These are phyloP conservation scores for Cataglyphis albicans DNA, from an alignment of 2,888 invertebrate species.

Conservation along the genomic window DNA sequence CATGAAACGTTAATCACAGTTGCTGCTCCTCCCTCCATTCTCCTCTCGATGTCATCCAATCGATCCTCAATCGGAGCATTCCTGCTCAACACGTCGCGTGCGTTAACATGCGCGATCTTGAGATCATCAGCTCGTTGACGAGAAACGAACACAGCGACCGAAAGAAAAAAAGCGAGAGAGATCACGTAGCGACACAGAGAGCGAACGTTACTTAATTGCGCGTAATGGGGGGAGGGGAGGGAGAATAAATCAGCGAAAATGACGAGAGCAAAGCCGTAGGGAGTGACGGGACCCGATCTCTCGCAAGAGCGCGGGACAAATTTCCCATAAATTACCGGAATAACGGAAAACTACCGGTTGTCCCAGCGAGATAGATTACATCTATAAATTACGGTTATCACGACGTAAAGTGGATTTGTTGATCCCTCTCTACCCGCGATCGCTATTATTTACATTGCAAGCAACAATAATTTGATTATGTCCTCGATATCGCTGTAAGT, in stretches of 20 bases:
- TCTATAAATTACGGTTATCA: conserved; percentile 45
- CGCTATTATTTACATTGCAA: conserved; percentile 22
- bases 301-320: conserved; percentile 41
- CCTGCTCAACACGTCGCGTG: conserved; percentile 32
- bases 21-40: conserved; percentile 4
- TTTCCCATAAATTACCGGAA: conserved; percentile 54
- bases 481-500: neutral
- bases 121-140: conserved; percentile 27
- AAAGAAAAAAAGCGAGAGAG: neutral
- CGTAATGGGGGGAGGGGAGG: conserved; percentile 6
- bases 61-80: conserved; percentile 38
- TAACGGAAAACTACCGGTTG: conserved; percentile 52
- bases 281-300: conserved; percentile 30
- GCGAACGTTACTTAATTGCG: conserved; percentile 41
- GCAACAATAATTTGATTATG: conserved; percentile 34
- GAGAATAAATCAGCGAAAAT: conserved; percentile 32
- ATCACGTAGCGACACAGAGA: conserved; percentile 15
- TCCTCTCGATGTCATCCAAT: conserved; percentile 40
- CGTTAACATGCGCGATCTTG: conserved; percentile 29
- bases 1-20: conserved; percentile 50
- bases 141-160: conserved; percentile 9
- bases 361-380: conserved; percentile 30
- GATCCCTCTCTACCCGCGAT: conserved; percentile 19
- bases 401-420: conserved; percentile 21
- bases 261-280: conserved; percentile 17